These are phyloP conservation scores for Thereva nobilitata DNA, from an alignment of 2,888 invertebrate genomes.

Conservation along the genomic window DNA sequence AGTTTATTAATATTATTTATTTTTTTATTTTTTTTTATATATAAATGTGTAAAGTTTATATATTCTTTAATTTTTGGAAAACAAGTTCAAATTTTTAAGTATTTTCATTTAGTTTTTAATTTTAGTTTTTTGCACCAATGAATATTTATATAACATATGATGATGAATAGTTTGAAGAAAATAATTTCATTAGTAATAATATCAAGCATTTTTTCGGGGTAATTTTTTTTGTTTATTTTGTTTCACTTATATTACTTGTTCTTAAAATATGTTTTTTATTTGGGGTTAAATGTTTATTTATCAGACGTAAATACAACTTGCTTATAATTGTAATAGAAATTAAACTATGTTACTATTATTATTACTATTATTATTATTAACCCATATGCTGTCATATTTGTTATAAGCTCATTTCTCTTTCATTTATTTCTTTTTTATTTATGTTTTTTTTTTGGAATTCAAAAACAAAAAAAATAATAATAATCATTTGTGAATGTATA, in stretches of 20 bases:
- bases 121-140: slow-evolving; percentile 9
- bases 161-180: too few species aligned
- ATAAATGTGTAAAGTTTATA: slow-evolving; percentile 1
- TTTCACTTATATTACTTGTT: not conserved
- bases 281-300: not conserved
- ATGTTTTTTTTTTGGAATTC: not conserved
- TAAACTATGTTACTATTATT: slow-evolving; percentile 26
- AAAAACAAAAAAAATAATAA: not conserved
- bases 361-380: slow-evolving; percentile 19
- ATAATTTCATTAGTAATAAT: too few species aligned
- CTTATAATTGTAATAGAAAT: slow-evolving; percentile 25
- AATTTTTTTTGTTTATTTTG: not conserved
- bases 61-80: slow-evolving; percentile 33
- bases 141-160: too few species aligned
- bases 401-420: too few species aligned
- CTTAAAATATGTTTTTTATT: slow-evolving; percentile 1
- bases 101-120: slow-evolving; percentile 15
- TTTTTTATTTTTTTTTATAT: slow-evolving; percentile 2
- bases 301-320: slow-evolving; percentile 42
- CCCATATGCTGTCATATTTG: not conserved
- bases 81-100: slow-evolving; percentile 6
- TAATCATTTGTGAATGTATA: not conserved
- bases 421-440: not conserved
- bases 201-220: too few species aligned
- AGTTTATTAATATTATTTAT: slow-evolving; percentile 10